Conservation (phyloP, 2,888 invertebrate species). For the Punctoribates punctum region DNA sequence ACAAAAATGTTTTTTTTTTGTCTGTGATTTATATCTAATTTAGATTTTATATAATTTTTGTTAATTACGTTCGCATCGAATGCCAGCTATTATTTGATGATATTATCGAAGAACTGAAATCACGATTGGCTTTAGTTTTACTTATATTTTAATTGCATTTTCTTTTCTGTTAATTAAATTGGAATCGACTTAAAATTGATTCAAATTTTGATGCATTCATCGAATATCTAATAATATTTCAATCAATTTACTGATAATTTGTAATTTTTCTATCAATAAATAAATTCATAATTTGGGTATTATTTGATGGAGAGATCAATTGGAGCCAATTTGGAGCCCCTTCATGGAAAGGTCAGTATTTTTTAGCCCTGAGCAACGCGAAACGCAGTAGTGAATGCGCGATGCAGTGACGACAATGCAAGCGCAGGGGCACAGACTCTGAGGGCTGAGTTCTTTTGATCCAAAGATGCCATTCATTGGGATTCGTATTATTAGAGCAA, state of each 20-base stretch:
- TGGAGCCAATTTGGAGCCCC: neutral
- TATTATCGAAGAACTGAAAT: no score
- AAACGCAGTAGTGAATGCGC: slow-evolving; percentile 5
- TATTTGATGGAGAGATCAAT: neutral
- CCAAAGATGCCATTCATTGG: slow-evolving; percentile 29
- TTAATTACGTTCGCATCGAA: no score
- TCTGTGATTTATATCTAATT: no score
- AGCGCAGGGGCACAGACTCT: slow-evolving; percentile 8
- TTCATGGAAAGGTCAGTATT: neutral
- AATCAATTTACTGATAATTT: neutral
- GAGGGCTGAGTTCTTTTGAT: slow-evolving; percentile 13
- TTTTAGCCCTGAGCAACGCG: neutral
- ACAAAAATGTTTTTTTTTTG: no score
- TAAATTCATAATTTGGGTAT: neutral
- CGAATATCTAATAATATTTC: neutral
- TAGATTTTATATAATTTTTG: no score
- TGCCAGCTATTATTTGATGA: no score
- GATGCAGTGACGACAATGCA: neutral
- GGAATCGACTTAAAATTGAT: neutral
- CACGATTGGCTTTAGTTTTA: no score
- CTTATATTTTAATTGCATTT: no score
- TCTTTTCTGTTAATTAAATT: no score
- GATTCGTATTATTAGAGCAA: slow-evolving; percentile 28
- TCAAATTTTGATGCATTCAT: neutral
- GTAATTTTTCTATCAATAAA: neutral